Percentiles rank a stretch among this genome's conserved stretches.
Evolutionary conservation across 2,113 vertebrate genomes (phyloP).

Genomic region (Noctilio leporinus): DNA sequence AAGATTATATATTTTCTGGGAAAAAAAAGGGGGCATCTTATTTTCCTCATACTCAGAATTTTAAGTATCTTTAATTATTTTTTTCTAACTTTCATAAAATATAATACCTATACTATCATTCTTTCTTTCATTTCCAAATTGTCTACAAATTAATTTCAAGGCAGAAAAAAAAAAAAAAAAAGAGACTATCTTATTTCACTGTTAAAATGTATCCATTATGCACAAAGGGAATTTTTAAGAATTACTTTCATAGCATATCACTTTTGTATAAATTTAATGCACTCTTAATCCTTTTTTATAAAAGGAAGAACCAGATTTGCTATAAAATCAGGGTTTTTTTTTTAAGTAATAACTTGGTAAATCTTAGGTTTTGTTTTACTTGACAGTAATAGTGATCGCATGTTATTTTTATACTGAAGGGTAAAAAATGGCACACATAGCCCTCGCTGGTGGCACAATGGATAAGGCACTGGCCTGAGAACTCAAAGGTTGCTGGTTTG

Average conservation of each 20-base stretch:
- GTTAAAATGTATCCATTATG: background rate
- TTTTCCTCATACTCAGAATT: background rate
- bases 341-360: background rate
- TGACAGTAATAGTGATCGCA: constrained; percentile 42
- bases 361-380: constrained; percentile 48
- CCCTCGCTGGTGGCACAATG: too few species aligned
- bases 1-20: background rate
- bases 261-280: background rate
- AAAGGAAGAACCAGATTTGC: background rate
- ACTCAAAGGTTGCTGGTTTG: too few species aligned
- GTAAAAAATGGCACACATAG: background rate
- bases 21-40: background rate
- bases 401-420: constrained; percentile 34
- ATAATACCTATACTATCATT: background rate
- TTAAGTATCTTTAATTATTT: background rate
- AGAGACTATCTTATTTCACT: background rate
- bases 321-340: background rate
- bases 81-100: background rate
- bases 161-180: background rate
- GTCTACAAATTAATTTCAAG: background rate
- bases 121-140: background rate
- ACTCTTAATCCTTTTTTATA: too few species aligned
- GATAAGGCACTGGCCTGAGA: too few species aligned
- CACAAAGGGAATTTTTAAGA: background rate
- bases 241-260: background rate